These are phyloP conservation scores for Liasis olivaceus DNA, from an alignment of 2,797 vertebrate species.

Conservation along the genomic window DNA sequence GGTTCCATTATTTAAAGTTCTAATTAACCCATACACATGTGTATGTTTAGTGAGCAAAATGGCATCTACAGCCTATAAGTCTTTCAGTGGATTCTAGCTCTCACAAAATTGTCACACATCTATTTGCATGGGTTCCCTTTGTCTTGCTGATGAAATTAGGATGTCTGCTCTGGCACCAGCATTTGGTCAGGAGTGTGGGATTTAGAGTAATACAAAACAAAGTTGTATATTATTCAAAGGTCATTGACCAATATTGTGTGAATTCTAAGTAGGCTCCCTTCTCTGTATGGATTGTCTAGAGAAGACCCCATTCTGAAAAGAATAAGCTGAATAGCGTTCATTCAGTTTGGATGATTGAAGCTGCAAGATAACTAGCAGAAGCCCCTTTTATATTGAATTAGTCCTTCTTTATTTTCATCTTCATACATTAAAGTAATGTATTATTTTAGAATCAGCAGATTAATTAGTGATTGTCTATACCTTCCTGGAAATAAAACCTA, in stretches of 20 bases:
- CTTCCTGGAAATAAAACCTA: background rate
- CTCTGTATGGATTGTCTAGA: background rate
- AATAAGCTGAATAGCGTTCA: background rate
- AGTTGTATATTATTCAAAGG: background rate
- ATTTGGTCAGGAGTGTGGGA: background rate
- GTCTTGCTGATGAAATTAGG: background rate
- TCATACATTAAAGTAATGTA: background rate
- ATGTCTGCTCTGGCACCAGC: background rate
- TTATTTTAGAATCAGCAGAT: background rate
- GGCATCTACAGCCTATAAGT: background rate
- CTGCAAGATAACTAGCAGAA: background rate
- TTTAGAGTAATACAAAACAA: background rate
- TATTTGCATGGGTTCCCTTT: background rate
- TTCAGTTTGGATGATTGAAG: background rate
- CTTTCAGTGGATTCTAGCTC: background rate
- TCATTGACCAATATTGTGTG: background rate
- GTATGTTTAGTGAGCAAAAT: conserved; percentile 8
- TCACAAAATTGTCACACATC: background rate
- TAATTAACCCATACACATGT: conserved; percentile 67
- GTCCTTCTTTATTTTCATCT: background rate
- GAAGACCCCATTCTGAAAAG: background rate
- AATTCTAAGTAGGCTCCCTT: background rate
- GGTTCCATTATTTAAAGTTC: conserved; percentile 71
- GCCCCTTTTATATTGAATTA: background rate
- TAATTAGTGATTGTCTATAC: background rate